Base-by-base conservation (phyloP, 2,113 vertebrate species). In the Xyliphius kryptos region DNA sequence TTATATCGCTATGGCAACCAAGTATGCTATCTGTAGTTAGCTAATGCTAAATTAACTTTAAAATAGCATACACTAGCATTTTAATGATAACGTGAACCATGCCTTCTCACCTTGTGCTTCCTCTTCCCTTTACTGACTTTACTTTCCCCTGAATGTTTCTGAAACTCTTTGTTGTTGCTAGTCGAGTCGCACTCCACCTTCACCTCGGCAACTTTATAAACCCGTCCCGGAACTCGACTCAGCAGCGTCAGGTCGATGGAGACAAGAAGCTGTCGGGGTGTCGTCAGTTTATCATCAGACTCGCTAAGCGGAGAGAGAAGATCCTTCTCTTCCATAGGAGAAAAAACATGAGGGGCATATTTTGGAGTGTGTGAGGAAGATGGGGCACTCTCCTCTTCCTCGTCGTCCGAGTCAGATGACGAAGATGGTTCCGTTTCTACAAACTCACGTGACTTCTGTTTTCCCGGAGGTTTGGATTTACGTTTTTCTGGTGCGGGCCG, bases 241-340 rank as follows among this genome's bases (percentile, higher is more conserved):
- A 99, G 82, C 77, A 99, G 89, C 81, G 68, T 95, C 81, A 98
- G 89, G 84, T 99, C 93, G 74, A 99, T 98, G 83, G 97, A 96
- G 68, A 99, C 96, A 61, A 99, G 86, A 57, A 99, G 86, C 52
- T 81, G 81, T 56, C 82, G 81, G 53, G 83, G 75, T 0, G 73
- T 58, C 3, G 90, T 85, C 71, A 89, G 92, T 73, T 91, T 90
- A 73, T 95, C 94, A 58, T 97, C 94, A 1, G 91, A 87, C 68
- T 97, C 94, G 72, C 94, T 97, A 63, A 98, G 90, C 0, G 96
- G 96, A 20, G 96, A 98, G 70, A 98, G 80, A 67, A 93, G 89
- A 81, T 93, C 92, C 79, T 94, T 96, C 85, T 95, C 92, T 81
- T 95, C 94, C 90, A 97, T 91, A 76, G 93, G 92, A 75, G 94